Evolutionary conservation across 2,888 invertebrate genomes (phyloP), one percentile per base, ranked within the genome.

Genomic region (Spicauda simplicius): DNA sequence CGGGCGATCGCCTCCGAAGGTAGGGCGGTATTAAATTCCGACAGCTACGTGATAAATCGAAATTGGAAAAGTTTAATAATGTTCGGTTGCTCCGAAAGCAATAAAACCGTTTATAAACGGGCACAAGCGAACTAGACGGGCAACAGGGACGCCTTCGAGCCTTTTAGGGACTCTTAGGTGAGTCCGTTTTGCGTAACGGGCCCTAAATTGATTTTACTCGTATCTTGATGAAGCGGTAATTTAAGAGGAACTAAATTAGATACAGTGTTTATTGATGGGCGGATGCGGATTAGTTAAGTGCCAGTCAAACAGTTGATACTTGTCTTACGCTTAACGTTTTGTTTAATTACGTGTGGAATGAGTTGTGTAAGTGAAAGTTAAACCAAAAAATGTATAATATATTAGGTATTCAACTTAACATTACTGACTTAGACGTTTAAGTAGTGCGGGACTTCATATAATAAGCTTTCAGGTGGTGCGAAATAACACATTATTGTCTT

Each of bases 61-160:
- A 93, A 93, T 93, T 93, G 93, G 93, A 93, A 93, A 93, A 93
- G 93, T 93, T 93, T 93, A 93, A 93, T 93, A 93, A 93, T 93
- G 93, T 93, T 93, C 93, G 92, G 92, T 92, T 92, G 92, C 93
- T 92, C 92, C 92, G 91, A 92, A 92, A 91, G 93, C 93, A 93
- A 93, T 93, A 93, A 93, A 93, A 93, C 90, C 93, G 93, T 93
- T 93, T 93, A 93, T 91, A 93, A 92, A 91, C 91, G 93, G 92
- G 92, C 90, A 86, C 88, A 89, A 88, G 92, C 89, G 90, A 90
- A 88, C 90, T 91, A 91, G 90, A 90, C 91, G 90, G 88, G 88
- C 82, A 84, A 85, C 88, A 84, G 90, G 90, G 90, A 86, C 90
- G 90, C 87, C 90, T 88, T 87, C 86, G 84, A 88, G 88, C 90